Base-by-base conservation (phyloP, 2,113 vertebrate genomes). In the Triplophysa rosa region DNA sequence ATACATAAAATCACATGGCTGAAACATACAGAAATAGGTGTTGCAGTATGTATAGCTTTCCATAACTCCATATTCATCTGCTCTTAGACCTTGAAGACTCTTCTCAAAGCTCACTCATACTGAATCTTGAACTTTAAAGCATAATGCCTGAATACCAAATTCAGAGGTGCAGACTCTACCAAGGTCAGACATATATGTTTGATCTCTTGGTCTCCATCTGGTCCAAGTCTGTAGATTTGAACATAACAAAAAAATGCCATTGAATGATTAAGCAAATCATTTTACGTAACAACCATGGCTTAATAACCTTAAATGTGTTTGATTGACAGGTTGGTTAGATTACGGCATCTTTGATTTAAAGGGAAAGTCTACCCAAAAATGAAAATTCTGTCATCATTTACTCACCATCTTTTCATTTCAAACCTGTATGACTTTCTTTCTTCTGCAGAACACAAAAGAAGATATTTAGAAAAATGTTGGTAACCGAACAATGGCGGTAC, bases 131-230 rank as follows among this genome's bases (percentile, higher is more conserved):
- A 59, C 52, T 37, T 33, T 45, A 72, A 59, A 72, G 54, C 52
- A 72, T 21, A 42, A 72, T n/a, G 33, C 13, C 29, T 2, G 54
- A 40, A 59, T 42, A 59, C 4, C 69, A 58, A 59, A 59, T 23
- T 72, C 69, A 59, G 29, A 72, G 58, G 69, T 72, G 69, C 52
- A 37, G 19, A 56, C 29, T 37, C 54, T 72, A 59, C 17, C 29
- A 72, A 58, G 13, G 69, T 59, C 52, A 59, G 69, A 72, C 54
- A 40, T 58, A 58, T 21, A 40, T 59, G 4, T 72, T 72, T 40
- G 19, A 72, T 72, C 19, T 72, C 29, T 71, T n/a, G 11, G 11
- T 70, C 24, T 47, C 16, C 54, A n/a, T 62, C 12, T 54, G 33
- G 33, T 37, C 5, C 1, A 37, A 45, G 42, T 11, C 11, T 45